These are phyloP conservation scores for Danaus plexippus DNA, from an alignment of 1,140 invertebrate genomes.

Conservation along the genomic window DNA sequence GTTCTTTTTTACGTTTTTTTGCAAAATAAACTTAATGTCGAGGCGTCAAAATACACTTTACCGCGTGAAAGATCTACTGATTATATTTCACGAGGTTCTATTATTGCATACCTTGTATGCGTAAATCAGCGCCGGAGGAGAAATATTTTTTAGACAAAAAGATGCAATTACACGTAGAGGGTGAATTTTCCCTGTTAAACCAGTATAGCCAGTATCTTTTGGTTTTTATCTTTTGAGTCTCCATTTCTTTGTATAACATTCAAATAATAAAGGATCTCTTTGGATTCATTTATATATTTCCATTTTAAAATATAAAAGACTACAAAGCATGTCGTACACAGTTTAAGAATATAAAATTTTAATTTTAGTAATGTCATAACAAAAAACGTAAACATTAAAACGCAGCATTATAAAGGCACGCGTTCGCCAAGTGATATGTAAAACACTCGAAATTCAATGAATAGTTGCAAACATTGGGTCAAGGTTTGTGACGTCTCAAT, in stretches of 20 bases:
- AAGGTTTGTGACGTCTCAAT: slow-evolving; percentile 42
- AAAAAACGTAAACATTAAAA: slow-evolving; percentile 10
- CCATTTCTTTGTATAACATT: too few species aligned
- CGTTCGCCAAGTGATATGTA: slow-evolving; percentile 18
- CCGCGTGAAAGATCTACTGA: slow-evolving; percentile 22
- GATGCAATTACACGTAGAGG: slow-evolving; percentile 65
- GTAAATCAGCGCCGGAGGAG: slow-evolving; percentile 61
- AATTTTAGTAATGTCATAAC: background rate
- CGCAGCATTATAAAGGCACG: slow-evolving; percentile 22
- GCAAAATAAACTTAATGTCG: slow-evolving; percentile 29
- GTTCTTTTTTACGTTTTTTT: slow-evolving; percentile 18
- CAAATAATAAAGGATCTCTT: too few species aligned
- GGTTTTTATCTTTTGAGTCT: slow-evolving; percentile 5
- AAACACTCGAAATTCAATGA: slow-evolving; percentile 42
- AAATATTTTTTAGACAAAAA: slow-evolving; percentile 59
- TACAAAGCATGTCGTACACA: too few species aligned
- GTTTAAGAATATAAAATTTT: too few species aligned
- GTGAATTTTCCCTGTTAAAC: slow-evolving; percentile 20
- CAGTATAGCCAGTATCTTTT: slow-evolving; percentile 10
- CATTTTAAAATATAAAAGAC: too few species aligned
- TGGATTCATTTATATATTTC: too few species aligned
- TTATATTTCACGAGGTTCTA: slow-evolving; percentile 60
- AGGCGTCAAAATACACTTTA: slow-evolving; percentile 27
- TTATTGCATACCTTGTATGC: slow-evolving; percentile 67
- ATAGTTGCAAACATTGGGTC: slow-evolving; percentile 45